These are phyloP conservation scores for Melinaea menophilus DNA, from an alignment of 2,888 invertebrate genomes.

Conservation along the genomic window DNA sequence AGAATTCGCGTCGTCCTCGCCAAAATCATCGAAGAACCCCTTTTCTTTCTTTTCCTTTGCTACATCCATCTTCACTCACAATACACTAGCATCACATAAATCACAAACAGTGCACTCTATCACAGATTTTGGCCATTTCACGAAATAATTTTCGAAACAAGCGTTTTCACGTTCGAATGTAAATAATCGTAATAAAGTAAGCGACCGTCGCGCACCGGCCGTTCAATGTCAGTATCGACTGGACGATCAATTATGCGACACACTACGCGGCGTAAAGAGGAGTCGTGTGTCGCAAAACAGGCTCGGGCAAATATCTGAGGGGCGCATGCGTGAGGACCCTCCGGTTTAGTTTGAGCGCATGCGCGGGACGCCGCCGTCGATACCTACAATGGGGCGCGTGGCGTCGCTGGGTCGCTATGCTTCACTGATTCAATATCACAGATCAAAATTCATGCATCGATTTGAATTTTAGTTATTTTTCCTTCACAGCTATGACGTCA, in stretches of 20 bases:
- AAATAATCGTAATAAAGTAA: slow-evolving; percentile 64
- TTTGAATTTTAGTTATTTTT: slow-evolving; percentile 18
- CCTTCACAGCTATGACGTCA: slow-evolving; percentile 22
- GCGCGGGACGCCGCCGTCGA: slow-evolving; percentile 45
- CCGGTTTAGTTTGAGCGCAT: slow-evolving; percentile 47
- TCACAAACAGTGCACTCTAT: slow-evolving; percentile 43
- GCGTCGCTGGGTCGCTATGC: slow-evolving; percentile 57
- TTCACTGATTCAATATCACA: slow-evolving; percentile 33
- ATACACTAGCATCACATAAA: slow-evolving; percentile 48
- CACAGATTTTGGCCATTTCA: slow-evolving; percentile 48
- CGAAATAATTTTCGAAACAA: slow-evolving; percentile 26
- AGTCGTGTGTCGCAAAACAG: slow-evolving; percentile 62
- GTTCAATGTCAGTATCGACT: slow-evolving; percentile 74
- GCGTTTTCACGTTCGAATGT: slow-evolving; percentile 63
- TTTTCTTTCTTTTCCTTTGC: slow-evolving; percentile 48
- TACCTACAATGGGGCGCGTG: slow-evolving; percentile 46
- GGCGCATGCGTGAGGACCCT: slow-evolving; percentile 51
- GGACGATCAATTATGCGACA: slow-evolving; percentile 75
- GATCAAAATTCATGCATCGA: slow-evolving; percentile 34
- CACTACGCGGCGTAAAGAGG: slow-evolving; percentile 64
- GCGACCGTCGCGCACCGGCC: slow-evolving; percentile 53
- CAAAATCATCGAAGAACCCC: slow-evolving; percentile 54
- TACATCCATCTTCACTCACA: slow-evolving; percentile 57
- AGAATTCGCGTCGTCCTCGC: slow-evolving; percentile 59
- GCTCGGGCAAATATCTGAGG: slow-evolving; percentile 43